Percentiles rank a stretch among this genome's conserved stretches.
Conservation (phyloP, 1,140 invertebrate species). For the Eriocheir sinensis region DNA sequence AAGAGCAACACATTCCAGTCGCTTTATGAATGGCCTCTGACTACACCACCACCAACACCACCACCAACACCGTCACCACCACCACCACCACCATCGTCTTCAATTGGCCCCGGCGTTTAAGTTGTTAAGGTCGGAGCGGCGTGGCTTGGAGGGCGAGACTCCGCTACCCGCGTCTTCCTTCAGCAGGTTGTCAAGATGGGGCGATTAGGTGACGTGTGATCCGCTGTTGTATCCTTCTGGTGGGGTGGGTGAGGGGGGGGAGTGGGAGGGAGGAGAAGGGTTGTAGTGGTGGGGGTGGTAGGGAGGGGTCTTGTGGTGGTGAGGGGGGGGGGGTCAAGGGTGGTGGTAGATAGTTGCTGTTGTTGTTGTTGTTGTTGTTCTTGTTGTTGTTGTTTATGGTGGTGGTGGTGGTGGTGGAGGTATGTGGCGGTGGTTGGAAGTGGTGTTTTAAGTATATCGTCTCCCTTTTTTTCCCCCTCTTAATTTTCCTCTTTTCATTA, state of each 20-base stretch:
- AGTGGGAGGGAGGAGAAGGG: not conserved
- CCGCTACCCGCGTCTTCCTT: not conserved
- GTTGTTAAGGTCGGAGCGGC: conserved; percentile 50
- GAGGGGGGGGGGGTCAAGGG: not conserved
- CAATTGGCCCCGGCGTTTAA: conserved; percentile 57
- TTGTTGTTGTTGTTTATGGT: not conserved
- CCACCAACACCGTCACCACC: too few species aligned
- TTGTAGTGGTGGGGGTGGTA: not conserved
- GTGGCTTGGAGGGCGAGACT: conserved; percentile 9
- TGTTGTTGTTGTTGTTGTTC: too few species aligned
- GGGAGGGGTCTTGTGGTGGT: not conserved
- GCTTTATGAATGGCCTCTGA: not conserved
- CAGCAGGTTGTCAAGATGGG: not conserved
- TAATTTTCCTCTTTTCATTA: too few species aligned
- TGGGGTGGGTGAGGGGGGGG: not conserved
- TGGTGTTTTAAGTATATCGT: too few species aligned
- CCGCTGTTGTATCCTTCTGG: too few species aligned
- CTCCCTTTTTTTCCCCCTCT: too few species aligned
- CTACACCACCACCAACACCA: too few species aligned
- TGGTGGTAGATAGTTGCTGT: not conserved
- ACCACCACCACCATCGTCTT: too few species aligned
- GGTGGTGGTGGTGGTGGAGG: not conserved
- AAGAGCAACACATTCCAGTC: too few species aligned
- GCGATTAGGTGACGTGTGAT: not conserved
- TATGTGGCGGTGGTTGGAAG: not conserved